Conservation (phyloP, 2,113 vertebrate species). For the Gyps fulvus region DNA sequence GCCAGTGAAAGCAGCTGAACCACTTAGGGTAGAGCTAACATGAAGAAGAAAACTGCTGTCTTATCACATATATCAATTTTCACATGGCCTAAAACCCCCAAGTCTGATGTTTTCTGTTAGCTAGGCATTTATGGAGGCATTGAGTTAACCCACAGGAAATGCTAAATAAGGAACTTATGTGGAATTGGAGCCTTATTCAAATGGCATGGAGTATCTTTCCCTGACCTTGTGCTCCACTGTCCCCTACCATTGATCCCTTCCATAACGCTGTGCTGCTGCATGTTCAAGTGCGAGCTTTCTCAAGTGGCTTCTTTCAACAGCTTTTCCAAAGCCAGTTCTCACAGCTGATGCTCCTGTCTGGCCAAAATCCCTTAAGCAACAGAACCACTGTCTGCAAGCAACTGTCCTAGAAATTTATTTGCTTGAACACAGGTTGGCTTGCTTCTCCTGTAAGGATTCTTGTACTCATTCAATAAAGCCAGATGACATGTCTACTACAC, state of each 20-base stretch:
- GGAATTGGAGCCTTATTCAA: fast-evolving
- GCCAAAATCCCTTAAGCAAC: background rate
- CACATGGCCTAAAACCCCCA: background rate
- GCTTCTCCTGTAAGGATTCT: background rate
- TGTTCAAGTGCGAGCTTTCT: background rate
- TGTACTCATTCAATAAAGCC: background rate
- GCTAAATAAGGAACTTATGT: background rate
- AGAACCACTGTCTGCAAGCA: background rate
- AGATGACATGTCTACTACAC: background rate
- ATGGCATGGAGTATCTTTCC: background rate
- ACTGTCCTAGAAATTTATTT: background rate
- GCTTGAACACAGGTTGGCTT: background rate
- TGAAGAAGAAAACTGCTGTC: background rate
- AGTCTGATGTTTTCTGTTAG: background rate
- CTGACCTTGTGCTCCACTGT: background rate
- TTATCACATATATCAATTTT: background rate
- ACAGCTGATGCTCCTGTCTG: background rate
- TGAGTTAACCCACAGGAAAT: background rate
- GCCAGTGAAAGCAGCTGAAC: background rate
- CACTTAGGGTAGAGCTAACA: background rate
- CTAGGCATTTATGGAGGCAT: background rate
- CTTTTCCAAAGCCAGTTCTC: background rate
- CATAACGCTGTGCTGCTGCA: background rate
- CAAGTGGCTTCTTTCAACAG: background rate
- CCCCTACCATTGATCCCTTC: background rate